These are phyloP conservation scores for Leptinotarsa peninsularis DNA, from an alignment of 2,888 invertebrate genomes.

Conservation along the genomic window DNA sequence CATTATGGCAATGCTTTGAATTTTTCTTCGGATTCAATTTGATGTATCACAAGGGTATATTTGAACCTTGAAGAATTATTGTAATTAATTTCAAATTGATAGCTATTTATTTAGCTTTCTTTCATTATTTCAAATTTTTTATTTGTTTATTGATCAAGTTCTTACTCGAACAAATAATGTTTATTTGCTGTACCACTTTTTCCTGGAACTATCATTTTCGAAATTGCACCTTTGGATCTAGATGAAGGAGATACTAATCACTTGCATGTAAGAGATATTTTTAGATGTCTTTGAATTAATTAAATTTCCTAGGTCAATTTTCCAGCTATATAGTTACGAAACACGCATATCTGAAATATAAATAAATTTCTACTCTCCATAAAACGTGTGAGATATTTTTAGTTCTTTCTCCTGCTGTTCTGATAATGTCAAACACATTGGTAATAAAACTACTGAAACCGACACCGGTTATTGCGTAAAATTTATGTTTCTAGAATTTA, in stretches of 20 bases:
- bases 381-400: conserved; percentile 5
- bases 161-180: no score
- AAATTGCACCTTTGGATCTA: background rate
- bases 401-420: conserved; percentile 9
- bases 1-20: no score
- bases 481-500: conserved; percentile 2
- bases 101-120: no score
- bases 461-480: conserved; percentile 2
- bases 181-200: no score
- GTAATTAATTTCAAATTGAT: no score
- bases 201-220: no score
- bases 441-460: background rate
- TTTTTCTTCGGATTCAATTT: no score
- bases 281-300: background rate
- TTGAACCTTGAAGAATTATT: no score
- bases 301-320: background rate
- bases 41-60: no score
- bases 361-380: background rate
- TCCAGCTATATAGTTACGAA: background rate
- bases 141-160: no score
- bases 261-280: no score
- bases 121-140: no score
- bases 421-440: conserved; percentile 8
- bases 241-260: background rate
- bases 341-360: background rate